These are phyloP conservation scores for Tachycineta bicolor DNA, from an alignment of 2,113 vertebrate genomes.

Conservation along the genomic window DNA sequence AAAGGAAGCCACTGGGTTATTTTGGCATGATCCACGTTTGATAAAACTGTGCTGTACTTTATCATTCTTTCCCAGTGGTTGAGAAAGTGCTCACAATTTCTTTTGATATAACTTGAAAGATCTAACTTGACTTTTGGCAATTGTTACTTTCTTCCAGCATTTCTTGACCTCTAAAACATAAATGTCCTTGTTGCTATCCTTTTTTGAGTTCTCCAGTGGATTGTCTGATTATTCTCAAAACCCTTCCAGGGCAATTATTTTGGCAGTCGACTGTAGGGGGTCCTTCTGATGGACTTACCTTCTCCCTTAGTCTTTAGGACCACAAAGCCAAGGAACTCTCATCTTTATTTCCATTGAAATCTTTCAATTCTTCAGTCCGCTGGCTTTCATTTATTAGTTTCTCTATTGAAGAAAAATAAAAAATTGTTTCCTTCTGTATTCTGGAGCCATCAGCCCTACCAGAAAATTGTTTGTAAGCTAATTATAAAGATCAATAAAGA, in stretches of 20 bases:
- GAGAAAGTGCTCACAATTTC: neutral
- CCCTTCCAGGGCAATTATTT: neutral
- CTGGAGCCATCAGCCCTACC: neutral
- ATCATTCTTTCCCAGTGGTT: neutral
- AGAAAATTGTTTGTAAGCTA: neutral
- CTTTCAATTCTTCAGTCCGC: neutral
- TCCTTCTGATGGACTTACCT: neutral
- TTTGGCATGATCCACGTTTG: neutral
- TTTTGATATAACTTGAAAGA: neutral
- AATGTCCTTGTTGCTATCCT: neutral
- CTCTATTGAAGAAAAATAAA: neutral
- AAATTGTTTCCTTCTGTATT: neutral
- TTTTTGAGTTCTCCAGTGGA: neutral
- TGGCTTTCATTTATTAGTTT: neutral
- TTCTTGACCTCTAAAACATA: neutral
- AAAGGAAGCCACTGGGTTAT: neutral
- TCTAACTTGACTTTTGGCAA: neutral
- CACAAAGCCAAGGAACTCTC: neutral
- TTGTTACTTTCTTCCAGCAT: neutral
- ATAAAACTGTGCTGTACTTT: neutral
- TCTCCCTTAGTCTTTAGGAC: neutral
- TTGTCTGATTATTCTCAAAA: neutral
- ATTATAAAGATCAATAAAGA: neutral
- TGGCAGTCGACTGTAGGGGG: neutral
- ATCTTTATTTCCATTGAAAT: neutral